Evolutionary conservation across 2,113 vertebrate species (phyloP), one percentile per base, ranked within the genome.

Genomic region (Forbesichthys papilliferus): DNA sequence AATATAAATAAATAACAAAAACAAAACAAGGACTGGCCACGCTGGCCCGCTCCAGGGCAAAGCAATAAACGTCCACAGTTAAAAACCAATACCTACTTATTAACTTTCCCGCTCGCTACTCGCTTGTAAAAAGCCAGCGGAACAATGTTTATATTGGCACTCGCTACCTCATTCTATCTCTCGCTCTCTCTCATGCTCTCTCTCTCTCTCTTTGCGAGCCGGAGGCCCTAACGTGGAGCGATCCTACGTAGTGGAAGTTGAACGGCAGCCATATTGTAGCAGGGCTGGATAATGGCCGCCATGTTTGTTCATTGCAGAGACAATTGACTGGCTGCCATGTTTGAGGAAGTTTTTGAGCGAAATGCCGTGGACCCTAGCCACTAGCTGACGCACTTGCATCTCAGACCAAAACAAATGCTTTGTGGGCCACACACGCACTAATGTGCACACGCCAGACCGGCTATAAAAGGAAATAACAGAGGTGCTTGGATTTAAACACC

Each of bases 21-120:
- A 27, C 27, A 76, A 80, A 83, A 73, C 73, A 75, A 80, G 76
- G 77, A 61, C 4, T 71, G 27, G 83, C 84, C 81, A 47, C 81
- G 88, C 66, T 62, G 74, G 66, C 71, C 67, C 61, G 80, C 88
- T 82, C 36, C 56, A 80, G 86, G 88, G 86, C 87, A 78, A 83
- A 80, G 88, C 84, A 88, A 89, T 89, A 88, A 89, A 85, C 56
- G 68, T 65, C 85, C 49, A 78, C 80, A 80, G 84, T 87, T 88
- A 90, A 90, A 90, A 91, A 89, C 83, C 88, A 87, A 90, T 89
- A 87, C 80, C 84, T 91, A 86, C 88, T 91, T 89, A 90, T 91
- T 90, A 89, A 90, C 84, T 85, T 80, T 78, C 78, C 73, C 73
- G 27, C 83, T 89, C 87, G 75, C 64, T 36, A 13, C 60, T 64